Evolutionary conservation across 2,888 invertebrate genomes (phyloP).

Genomic region (Ypsolopha scabrella): DNA sequence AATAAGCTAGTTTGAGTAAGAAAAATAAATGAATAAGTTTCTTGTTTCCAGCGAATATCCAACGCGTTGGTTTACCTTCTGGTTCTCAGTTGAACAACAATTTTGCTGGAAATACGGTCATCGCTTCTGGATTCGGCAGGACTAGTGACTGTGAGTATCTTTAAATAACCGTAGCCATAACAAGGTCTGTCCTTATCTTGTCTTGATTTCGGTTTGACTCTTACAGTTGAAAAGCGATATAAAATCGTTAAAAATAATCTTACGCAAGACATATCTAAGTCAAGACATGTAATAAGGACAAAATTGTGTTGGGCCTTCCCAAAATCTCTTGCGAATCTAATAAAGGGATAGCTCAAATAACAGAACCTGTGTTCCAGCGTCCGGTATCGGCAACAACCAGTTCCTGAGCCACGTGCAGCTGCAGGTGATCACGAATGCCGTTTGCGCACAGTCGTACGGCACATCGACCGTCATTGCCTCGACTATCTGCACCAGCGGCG

Average conservation of each 20-base stretch:
- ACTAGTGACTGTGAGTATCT: constrained; percentile 17
- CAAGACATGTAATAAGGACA: no score
- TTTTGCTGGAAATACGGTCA: constrained; percentile 18
- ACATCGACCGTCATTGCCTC: constrained; percentile 13
- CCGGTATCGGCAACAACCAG: constrained; percentile 17
- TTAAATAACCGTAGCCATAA: no score
- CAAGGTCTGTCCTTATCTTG: no score
- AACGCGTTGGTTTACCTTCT: constrained; percentile 19
- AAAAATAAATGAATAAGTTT: no score
- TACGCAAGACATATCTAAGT: no score
- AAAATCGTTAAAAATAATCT: no score
- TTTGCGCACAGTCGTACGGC: constrained; percentile 21
- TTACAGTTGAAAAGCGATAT: no score
- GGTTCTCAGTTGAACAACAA: constrained; percentile 13
- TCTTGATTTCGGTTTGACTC: no score
- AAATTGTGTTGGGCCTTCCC: no score
- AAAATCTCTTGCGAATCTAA: no score
- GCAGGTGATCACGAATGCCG: constrained; percentile 24
- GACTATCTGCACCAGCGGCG: constrained; percentile 25
- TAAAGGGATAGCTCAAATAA: no score
- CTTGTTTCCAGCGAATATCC: constrained; percentile 20
- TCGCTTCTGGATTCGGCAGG: constrained; percentile 25
- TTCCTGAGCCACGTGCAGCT: constrained; percentile 39
- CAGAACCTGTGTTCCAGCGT: not conserved
- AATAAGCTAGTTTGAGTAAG: no score